These are phyloP conservation scores for Dromiciops gliroides DNA, from an alignment of 2,113 vertebrate genomes.

Conservation along the genomic window DNA sequence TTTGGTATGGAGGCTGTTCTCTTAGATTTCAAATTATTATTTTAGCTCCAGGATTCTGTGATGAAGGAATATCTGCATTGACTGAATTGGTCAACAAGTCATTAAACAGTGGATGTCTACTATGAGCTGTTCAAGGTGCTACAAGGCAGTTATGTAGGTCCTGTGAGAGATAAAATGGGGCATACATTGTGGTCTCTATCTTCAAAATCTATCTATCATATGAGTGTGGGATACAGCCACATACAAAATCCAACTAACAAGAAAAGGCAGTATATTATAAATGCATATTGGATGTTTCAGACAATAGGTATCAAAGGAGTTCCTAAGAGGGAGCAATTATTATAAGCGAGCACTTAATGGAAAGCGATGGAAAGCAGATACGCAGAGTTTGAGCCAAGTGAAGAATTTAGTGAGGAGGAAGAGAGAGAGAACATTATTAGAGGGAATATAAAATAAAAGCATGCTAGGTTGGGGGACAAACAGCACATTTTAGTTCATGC, in stretches of 20 bases:
- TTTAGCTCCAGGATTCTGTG: not conserved
- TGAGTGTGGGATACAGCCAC: not conserved
- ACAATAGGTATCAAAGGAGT: not conserved
- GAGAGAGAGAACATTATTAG: not conserved
- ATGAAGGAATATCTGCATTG: not conserved
- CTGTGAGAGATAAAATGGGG: not conserved
- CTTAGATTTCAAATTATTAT: not conserved
- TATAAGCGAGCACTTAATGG: not conserved
- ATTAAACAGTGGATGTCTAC: not conserved
- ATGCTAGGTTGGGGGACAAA: conserved; percentile 45
- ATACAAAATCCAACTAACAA: not conserved
- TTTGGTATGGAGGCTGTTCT: not conserved
- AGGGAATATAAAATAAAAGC: conserved; percentile 45
- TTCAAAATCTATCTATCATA: not conserved
- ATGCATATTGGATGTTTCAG: not conserved
- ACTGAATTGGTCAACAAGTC: not conserved
- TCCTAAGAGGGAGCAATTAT: not conserved
- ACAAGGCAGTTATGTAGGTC: not conserved
- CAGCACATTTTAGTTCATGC: conserved; percentile 46
- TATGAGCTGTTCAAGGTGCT: not conserved
- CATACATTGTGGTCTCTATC: not conserved
- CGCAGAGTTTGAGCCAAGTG: not conserved
- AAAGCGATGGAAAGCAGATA: not conserved
- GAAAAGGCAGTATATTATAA: not conserved
- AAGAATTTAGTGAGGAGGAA: not conserved